A percentile compares a stretch with the other conserved stretches of the same genome.
Conservation (phyloP, 2,113 vertebrate species). For the Tor tambroides region DNA sequence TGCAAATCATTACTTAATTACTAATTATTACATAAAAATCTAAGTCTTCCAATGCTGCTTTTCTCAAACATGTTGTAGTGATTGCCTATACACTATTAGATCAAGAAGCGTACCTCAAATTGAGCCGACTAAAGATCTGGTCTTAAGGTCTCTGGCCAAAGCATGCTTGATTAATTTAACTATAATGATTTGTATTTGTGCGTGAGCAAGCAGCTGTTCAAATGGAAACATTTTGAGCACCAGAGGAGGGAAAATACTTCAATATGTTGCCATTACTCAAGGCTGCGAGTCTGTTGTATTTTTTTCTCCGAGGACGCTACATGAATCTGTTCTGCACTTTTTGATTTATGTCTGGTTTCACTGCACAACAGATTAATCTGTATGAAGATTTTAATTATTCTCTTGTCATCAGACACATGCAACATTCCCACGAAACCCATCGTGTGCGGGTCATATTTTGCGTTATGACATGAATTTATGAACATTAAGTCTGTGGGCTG, state of each 20-base stretch:
- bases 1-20: background rate
- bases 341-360: constrained; percentile 2
- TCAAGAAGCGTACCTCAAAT: constrained; percentile 58
- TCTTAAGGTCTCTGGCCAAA: constrained; percentile 31
- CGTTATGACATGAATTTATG: background rate
- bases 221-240: constrained; percentile 68
- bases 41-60: background rate
- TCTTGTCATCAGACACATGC: background rate
- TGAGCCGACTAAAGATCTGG: background rate
- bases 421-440: background rate
- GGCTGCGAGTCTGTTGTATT: constrained; percentile 45
- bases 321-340: constrained; percentile 8
- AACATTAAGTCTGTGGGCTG: background rate
- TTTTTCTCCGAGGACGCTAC: background rate
- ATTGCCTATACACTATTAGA: constrained; percentile 24
- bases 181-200: constrained; percentile 61
- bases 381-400: background rate
- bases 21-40: background rate
- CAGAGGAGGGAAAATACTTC: constrained; percentile 64
- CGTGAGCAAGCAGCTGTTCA: constrained; percentile 51
- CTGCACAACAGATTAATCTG: background rate
- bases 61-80: background rate
- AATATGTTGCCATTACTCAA: constrained; percentile 63
- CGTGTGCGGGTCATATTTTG: background rate
- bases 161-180: constrained; percentile 61